Conservation (phyloP, 2,797 vertebrate species). For the Telmatherina bonti region DNA sequence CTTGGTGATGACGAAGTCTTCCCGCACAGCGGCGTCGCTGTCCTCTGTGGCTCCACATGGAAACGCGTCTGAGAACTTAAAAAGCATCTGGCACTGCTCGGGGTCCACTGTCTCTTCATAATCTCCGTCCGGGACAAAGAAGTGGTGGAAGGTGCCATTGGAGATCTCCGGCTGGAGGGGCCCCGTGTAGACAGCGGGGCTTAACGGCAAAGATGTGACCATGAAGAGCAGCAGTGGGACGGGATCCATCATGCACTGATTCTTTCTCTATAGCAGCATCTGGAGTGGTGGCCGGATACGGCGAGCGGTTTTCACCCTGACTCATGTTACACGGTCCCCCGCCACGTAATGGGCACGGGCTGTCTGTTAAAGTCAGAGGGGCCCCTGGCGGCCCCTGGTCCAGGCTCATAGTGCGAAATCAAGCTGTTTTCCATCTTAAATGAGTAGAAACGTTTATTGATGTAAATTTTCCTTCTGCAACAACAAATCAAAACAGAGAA, state of each 20-base stretch:
- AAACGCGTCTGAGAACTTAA: slow-evolving; percentile 89
- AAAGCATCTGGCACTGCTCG: slow-evolving; percentile 95
- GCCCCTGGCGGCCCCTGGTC: slow-evolving; percentile 48
- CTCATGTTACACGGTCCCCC: slow-evolving; percentile 77
- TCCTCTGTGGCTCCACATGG: slow-evolving; percentile 81
- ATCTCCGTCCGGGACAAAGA: slow-evolving; percentile 96
- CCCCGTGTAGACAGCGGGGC: slow-evolving; percentile 85
- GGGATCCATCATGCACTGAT: slow-evolving; percentile 77
- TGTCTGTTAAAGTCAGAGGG: slow-evolving; percentile 31
- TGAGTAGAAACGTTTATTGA: background rate
- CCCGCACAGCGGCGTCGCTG: slow-evolving; percentile 85
- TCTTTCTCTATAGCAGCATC: slow-evolving; percentile 56
- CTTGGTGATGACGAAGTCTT: slow-evolving; percentile 90
- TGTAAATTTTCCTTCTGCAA: no score
- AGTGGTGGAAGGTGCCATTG: slow-evolving; percentile 96
- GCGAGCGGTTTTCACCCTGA: slow-evolving; percentile 62
- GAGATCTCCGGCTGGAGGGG: slow-evolving; percentile 95
- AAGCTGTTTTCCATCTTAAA: background rate
- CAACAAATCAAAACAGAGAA: no score
- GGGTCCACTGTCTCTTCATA: slow-evolving; percentile 96
- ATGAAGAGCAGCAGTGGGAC: slow-evolving; percentile 80
- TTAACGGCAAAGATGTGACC: slow-evolving; percentile 70
- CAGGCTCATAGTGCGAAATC: slow-evolving; percentile 4
- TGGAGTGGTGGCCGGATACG: slow-evolving; percentile 50
- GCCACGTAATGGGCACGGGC: slow-evolving; percentile 70